These are phyloP conservation scores for Agrochola lota DNA, from an alignment of 2,888 invertebrate genomes.

Conservation along the genomic window DNA sequence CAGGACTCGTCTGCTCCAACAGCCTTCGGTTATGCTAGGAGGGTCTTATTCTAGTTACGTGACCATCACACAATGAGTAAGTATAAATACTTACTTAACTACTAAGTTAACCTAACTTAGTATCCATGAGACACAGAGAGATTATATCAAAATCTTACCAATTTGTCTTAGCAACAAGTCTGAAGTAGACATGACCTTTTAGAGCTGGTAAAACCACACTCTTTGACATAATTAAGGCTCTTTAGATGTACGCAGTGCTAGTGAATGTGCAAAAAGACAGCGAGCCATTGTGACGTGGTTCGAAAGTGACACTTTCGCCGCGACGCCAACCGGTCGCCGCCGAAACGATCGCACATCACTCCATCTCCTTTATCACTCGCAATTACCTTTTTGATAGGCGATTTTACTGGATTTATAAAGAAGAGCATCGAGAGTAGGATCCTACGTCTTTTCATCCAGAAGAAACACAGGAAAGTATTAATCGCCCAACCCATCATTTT, in stretches of 20 bases:
- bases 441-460: not conserved
- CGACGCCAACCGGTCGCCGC: slow-evolving; percentile 65
- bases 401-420: not conserved
- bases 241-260: slow-evolving; percentile 61
- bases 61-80: not conserved
- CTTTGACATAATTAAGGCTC: slow-evolving; percentile 61
- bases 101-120: no score
- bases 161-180: not conserved
- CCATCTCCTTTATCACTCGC: slow-evolving; percentile 42
- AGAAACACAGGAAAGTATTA: not conserved
- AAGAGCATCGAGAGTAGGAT: not conserved
- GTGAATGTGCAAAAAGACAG: slow-evolving; percentile 74
- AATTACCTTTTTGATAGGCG: not conserved
- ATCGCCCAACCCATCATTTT: not conserved
- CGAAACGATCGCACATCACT: slow-evolving; percentile 48
- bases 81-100: no score
- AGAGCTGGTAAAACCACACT: slow-evolving; percentile 23
- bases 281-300: slow-evolving; percentile 71
- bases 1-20: no score
- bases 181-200: not conserved
- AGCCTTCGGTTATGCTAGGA: not conserved
- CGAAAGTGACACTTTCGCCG: slow-evolving; percentile 83
- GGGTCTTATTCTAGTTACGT: not conserved
- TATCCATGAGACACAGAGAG: not conserved
- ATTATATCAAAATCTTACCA: not conserved